Conservation (phyloP, 2,888 invertebrate genomes). For the Sarcophaga rosellei region DNA sequence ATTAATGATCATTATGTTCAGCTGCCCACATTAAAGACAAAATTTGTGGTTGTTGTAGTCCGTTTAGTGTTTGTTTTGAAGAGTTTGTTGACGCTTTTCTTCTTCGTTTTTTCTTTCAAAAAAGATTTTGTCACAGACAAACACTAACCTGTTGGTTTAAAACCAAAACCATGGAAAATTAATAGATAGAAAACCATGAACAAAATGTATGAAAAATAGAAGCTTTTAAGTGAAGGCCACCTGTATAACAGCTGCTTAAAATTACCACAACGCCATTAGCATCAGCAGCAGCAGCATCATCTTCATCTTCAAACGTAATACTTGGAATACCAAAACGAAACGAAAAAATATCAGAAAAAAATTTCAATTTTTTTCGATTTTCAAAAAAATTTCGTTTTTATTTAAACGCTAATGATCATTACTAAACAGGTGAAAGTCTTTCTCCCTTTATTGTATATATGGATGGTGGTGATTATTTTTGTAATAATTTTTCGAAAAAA, state of each 20-base stretch:
- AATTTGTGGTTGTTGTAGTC: not conserved
- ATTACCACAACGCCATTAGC: slow-evolving; percentile 1
- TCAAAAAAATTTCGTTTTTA: not conserved
- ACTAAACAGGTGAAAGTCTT: slow-evolving; percentile 54
- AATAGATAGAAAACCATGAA: not conserved
- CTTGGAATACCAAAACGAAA: slow-evolving; percentile 6
- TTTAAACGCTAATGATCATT: not conserved
- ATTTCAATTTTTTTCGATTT: not conserved
- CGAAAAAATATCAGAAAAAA: no score
- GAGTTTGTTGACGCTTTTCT: slow-evolving; percentile 65
- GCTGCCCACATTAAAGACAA: slow-evolving; percentile 42
- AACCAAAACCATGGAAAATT: slow-evolving; percentile 20
- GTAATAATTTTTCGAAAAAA: slow-evolving; percentile 15
- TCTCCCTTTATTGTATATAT: slow-evolving; percentile 48
- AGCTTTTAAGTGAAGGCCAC: slow-evolving; percentile 52
- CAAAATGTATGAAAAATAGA: slow-evolving; percentile 31
- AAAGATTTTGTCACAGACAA: slow-evolving; percentile 39
- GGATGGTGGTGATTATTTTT: slow-evolving; percentile 20
- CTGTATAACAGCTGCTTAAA: slow-evolving; percentile 16
- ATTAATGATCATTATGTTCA: slow-evolving; percentile 4
- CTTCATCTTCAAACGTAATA: slow-evolving; percentile 31
- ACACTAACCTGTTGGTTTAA: slow-evolving; percentile 42
- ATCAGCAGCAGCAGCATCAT: slow-evolving; percentile 27
- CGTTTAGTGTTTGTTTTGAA: slow-evolving; percentile 20
- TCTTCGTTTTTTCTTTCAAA: slow-evolving; percentile 5